These are phyloP conservation scores for Pteronura brasiliensis DNA, from an alignment of 2,113 vertebrate genomes.

Conservation along the genomic window DNA sequence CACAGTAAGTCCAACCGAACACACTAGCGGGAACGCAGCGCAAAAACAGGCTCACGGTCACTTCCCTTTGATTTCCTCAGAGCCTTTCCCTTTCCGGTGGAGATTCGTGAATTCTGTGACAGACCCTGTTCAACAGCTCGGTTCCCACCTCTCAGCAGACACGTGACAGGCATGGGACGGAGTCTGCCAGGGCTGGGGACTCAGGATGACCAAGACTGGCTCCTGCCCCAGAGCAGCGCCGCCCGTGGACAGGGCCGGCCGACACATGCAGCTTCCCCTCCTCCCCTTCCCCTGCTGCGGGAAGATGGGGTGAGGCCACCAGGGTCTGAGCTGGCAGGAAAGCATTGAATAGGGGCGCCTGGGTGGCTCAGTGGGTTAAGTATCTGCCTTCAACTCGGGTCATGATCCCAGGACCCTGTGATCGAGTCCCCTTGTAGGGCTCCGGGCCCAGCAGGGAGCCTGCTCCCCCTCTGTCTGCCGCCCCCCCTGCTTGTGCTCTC, in stretches of 20 bases:
- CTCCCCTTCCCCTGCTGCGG: background rate
- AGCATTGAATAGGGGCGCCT: background rate
- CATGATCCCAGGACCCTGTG: too few species aligned
- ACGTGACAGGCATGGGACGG: background rate
- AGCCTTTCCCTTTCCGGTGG: background rate
- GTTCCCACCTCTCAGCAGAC: background rate
- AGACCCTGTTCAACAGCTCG: background rate
- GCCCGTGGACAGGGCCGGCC: background rate
- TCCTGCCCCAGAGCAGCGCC: background rate
- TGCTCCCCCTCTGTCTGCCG: too few species aligned
- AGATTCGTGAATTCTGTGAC: background rate
- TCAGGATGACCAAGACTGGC: background rate
- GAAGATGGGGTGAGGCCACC: rapidly evolving
- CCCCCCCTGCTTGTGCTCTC: too few species aligned
- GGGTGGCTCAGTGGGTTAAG: too few species aligned
- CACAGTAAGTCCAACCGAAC: background rate
- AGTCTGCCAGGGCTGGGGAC: background rate
- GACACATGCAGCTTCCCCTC: background rate
- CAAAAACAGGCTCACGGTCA: background rate
- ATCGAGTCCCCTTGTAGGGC: rapidly evolving
- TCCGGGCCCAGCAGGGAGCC: too few species aligned
- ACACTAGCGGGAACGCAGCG: background rate
- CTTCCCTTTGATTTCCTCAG: background rate
- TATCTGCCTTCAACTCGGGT: rapidly evolving
- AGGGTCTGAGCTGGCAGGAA: background rate